Percentiles rank a stretch among this genome's conserved stretches.
phyloP scores from a whole-genome alignment of 2,797 vertebrate genomes.

The Hyperoplus immaculatus region DNA sequence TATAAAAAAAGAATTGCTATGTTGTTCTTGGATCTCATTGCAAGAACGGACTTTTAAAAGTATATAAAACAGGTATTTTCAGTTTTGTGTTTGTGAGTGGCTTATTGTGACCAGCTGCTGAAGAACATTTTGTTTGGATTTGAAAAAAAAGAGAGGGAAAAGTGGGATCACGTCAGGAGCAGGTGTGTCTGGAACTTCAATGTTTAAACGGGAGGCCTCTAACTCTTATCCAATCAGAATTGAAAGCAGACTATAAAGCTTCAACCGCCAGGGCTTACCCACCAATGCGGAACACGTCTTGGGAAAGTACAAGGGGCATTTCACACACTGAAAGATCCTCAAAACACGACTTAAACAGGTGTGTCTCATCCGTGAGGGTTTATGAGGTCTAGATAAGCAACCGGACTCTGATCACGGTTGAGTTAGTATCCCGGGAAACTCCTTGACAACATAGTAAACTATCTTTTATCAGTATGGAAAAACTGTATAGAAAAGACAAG shows the following conservation, averaged over 20 bases:
- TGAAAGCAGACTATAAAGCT: not conserved
- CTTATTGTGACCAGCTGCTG: constrained; percentile 40
- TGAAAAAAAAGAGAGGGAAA: constrained; percentile 24
- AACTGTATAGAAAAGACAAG: too few relatives aligned
- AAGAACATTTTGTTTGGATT: constrained; percentile 35
- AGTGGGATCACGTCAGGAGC: not conserved
- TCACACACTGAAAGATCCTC: constrained; percentile 1
- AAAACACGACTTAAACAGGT: constrained; percentile 20
- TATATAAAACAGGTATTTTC: not conserved
- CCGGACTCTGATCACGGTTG: constrained; percentile 35
- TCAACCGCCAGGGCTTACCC: not conserved
- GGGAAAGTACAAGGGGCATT: constrained; percentile 39
- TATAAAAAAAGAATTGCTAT: not conserved
- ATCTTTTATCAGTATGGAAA: not conserved
- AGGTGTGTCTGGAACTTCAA: constrained; percentile 1
- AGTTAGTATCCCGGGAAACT: not conserved
- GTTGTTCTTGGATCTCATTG: not conserved
- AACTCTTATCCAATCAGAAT: not conserved
- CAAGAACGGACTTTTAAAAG: not conserved
- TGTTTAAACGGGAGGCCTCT: not conserved
- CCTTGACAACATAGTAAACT: not conserved
- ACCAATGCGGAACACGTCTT: not conserved
- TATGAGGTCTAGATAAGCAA: constrained; percentile 60
- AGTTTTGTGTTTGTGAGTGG: not conserved
- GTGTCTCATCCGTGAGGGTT: constrained; percentile 35